A percentile compares a stretch with the other conserved stretches of the same genome.
Evolutionary conservation across 2,888 invertebrate genomes (phyloP).

Genomic region (Cordilura impudica): DNA sequence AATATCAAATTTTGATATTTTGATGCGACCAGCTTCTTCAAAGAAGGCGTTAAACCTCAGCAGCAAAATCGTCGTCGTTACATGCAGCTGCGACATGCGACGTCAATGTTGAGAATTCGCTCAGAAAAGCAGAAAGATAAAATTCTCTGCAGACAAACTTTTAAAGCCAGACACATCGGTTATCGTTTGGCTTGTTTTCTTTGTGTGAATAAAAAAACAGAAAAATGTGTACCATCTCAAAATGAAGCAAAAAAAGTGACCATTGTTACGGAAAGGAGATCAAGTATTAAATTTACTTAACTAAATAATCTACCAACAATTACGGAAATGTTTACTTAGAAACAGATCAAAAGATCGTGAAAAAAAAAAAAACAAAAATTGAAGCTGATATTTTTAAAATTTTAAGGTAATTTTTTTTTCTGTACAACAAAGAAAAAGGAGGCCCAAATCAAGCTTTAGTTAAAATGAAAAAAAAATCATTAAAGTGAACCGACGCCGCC

Average conservation of each 20-base stretch:
- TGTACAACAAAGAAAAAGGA: background rate
- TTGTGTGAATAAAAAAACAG: slow-evolving; percentile 33
- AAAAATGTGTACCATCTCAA: slow-evolving; percentile 41
- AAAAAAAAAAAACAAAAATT: slow-evolving; percentile 23
- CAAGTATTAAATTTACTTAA: background rate
- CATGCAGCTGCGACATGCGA: slow-evolving; percentile 25
- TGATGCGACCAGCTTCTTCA: no score
- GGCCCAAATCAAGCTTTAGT: slow-evolving; percentile 13
- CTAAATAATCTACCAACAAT: background rate
- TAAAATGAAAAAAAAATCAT: slow-evolving; percentile 43
- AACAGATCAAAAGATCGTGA: background rate
- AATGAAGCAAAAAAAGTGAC: slow-evolving; percentile 50
- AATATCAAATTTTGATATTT: no score
- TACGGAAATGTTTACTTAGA: slow-evolving; percentile 46
- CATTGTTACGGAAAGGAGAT: slow-evolving; percentile 21
- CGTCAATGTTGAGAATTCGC: slow-evolving; percentile 51
- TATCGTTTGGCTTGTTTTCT: slow-evolving; percentile 51
- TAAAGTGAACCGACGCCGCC: slow-evolving; percentile 60
- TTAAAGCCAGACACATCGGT: slow-evolving; percentile 49
- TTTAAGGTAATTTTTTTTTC: slow-evolving; percentile 41
- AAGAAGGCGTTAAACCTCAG: slow-evolving; percentile 46
- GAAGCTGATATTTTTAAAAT: slow-evolving; percentile 29
- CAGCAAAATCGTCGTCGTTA: slow-evolving; percentile 22
- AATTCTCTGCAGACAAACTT: slow-evolving; percentile 51
- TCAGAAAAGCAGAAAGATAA: slow-evolving; percentile 41